Base-by-base conservation (phyloP, 2,113 vertebrate genomes). In the Paramisgurnus dabryanus region DNA sequence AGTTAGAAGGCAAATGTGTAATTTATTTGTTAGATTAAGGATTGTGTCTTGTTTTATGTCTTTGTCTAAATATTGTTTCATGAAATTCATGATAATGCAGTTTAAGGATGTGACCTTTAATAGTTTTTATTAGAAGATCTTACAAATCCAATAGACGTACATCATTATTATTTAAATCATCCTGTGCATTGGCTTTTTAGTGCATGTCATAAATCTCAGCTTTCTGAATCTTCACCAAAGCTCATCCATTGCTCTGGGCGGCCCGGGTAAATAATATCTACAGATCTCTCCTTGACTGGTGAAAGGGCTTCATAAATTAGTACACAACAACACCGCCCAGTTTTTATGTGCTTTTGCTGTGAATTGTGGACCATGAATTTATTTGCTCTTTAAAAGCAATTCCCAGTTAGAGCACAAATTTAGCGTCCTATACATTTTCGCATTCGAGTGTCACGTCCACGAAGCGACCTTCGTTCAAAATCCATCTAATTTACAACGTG, bases 351-450 rank as follows among this genome's bases (percentile, higher is more conserved):
- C 65, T 55, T 67, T 47, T 65, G 64, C 53, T 69, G 64, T 69
- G 73, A 74, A 69, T 74, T 83, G 78, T 81, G 78, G 69, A 34
- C 78, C 72, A 22, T 78, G 74, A 85, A 85, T 83, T 81, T 83
- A 83, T 83, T 63, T 65, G 80, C 27, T 34, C 68, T 81, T 69
- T 67, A 83, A 85, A 85, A 83, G 78, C 73, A 69, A 81, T 34
- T 47, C 55, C 9, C 69, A 61, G 63, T 81, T 70, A 65, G 78
- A 73, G 61, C 50, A 69, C 47, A 76, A 61, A 80, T 82, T 80
- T 65, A 82, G 69, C 55, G 2, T 10, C 27, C 63, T 12, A n/a
- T 61, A 47, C 67, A 17, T 77, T 85, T 55, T 60, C 15, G 78
- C 63, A 67, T 72, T 68, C n/a, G 18, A 7, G 75, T 58, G 72